These are phyloP conservation scores for Muscicapa comitata DNA, from an alignment of 2,797 vertebrate genomes.

Conservation along the genomic window DNA sequence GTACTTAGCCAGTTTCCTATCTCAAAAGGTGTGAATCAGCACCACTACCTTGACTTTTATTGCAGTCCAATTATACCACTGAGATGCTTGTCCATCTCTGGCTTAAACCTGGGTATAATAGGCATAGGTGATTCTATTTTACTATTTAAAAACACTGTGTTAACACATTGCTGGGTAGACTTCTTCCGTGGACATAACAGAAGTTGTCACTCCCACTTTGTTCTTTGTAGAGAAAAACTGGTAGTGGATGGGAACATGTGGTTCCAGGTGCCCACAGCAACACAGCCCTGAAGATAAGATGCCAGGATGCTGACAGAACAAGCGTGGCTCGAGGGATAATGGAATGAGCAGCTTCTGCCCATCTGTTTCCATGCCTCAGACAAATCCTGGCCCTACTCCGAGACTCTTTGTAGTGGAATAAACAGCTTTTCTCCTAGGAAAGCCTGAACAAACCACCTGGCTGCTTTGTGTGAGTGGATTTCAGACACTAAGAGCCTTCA, in stretches of 20 bases:
- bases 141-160: background rate
- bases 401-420: background rate
- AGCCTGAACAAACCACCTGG: background rate
- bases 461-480: background rate
- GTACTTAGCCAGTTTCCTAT: background rate
- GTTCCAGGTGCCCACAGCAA: background rate
- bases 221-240: background rate
- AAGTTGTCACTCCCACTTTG: background rate
- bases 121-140: background rate
- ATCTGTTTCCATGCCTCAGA: background rate
- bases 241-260: background rate
- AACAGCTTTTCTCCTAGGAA: background rate
- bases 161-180: background rate
- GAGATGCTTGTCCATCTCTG: background rate
- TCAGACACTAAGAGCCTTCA: background rate
- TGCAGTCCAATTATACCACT: background rate
- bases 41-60: background rate
- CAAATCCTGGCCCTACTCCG: background rate
- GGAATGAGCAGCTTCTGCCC: background rate
- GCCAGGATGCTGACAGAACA: background rate
- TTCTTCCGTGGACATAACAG: background rate
- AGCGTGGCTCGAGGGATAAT: background rate
- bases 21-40: background rate
- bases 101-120: background rate
- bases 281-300: background rate